phyloP scores from a whole-genome alignment of 2,888 invertebrate genomes.

The Agrotis exclamationis region DNA sequence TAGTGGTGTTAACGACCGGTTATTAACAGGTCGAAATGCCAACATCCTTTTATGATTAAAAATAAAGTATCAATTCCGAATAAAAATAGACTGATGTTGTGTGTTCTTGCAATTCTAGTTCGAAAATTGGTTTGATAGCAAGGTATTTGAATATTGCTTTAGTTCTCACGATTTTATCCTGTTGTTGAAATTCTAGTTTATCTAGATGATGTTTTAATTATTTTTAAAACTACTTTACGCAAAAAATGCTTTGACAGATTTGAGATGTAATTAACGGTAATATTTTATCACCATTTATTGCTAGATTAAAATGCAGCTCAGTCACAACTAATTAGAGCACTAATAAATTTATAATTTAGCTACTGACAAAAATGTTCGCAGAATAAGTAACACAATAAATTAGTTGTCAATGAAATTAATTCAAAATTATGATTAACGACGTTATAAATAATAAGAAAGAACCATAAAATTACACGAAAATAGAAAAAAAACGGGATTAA shows the following conservation, averaged over 20 bases:
- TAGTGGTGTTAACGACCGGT: slow-evolving; percentile 17
- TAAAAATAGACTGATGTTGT: slow-evolving; percentile 8
- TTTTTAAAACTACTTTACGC: not conserved
- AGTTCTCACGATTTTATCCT: not conserved
- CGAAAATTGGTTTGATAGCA: not conserved
- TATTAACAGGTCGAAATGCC: slow-evolving; percentile 14
- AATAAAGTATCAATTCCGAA: slow-evolving; percentile 11
- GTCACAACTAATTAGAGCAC: slow-evolving; percentile 4
- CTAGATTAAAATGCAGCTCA: not conserved
- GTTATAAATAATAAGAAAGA: slow-evolving; percentile 25
- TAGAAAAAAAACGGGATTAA: slow-evolving; percentile 21
- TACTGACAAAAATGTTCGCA: slow-evolving; percentile 3
- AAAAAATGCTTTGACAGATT: not conserved
- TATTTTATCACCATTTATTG: not conserved
- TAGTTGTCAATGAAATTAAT: slow-evolving; percentile 20
- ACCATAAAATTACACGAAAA: slow-evolving; percentile 27
- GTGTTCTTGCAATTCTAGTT: slow-evolving; percentile 3
- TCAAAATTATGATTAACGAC: slow-evolving; percentile 41
- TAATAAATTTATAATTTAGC: not conserved
- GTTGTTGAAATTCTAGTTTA: slow-evolving; percentile 1
- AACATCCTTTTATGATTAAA: slow-evolving; percentile 24
- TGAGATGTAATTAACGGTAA: not conserved
- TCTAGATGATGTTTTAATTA: slow-evolving; percentile 1
- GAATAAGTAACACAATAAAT: slow-evolving; percentile 38
- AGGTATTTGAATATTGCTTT: slow-evolving; percentile 1